Evolutionary conservation across 2,888 invertebrate species (phyloP).

Genomic region (Frankliniella intonsa): DNA sequence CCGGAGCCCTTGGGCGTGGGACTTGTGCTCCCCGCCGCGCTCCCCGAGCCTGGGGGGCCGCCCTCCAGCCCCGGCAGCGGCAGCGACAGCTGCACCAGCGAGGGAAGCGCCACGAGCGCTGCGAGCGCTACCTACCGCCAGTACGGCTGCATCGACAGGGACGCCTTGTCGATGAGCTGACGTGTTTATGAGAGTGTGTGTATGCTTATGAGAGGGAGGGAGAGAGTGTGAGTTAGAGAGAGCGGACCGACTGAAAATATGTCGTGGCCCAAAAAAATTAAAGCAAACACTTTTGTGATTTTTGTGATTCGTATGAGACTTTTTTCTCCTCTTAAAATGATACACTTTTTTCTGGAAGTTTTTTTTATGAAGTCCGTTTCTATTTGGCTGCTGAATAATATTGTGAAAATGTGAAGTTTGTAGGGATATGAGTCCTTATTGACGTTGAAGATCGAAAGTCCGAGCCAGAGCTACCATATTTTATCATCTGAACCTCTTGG

Average conservation of each 20-base stretch:
- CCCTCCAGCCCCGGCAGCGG: too few relatives aligned
- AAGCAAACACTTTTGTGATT: background rate
- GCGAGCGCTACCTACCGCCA: background rate
- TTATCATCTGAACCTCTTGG: too few relatives aligned
- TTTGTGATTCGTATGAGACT: constrained; percentile 18
- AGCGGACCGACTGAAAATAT: background rate
- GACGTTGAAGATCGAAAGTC: too few relatives aligned
- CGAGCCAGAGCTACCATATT: too few relatives aligned
- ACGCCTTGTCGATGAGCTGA: background rate
- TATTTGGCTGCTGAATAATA: background rate
- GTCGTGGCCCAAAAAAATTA: constrained; percentile 7
- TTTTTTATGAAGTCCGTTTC: background rate
- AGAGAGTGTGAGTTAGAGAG: too few relatives aligned
- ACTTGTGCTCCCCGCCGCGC: too few relatives aligned
- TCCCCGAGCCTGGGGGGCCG: too few relatives aligned
- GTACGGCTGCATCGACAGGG: background rate
- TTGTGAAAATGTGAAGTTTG: background rate
- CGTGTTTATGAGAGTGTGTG: background rate
- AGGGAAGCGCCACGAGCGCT: too few relatives aligned
- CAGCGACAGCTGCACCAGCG: too few relatives aligned
- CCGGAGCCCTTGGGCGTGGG: background rate
- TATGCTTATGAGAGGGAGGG: too few relatives aligned
- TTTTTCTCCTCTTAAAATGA: background rate
- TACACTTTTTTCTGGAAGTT: background rate
- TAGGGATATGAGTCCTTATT: background rate